Base-by-base conservation (phyloP, 2,113 vertebrate species). In the Planiliza haematocheilus region DNA sequence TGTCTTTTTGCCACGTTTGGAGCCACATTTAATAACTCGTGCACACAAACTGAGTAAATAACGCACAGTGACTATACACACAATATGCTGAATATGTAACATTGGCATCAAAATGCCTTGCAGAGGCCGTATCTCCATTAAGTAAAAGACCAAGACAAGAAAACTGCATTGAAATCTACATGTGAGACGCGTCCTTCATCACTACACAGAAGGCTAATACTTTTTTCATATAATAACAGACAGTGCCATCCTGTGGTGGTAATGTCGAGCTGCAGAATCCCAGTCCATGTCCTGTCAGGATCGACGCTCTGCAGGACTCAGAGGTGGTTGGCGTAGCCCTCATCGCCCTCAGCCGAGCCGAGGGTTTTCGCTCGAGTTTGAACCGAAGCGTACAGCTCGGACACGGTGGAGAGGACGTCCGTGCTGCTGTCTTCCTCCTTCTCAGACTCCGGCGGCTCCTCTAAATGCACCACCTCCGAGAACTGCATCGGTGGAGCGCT, bases 351-450 rank as follows among this genome's bases (percentile, higher is more conserved):
- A 36, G 73, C 50, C 8, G 65, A 69, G 55, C 88, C 62, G 7
- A 87, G 10, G 3, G 41, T 83, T 83, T 92, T 93, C 52, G 66
- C 36, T 13, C 84, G 88, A 7, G 76, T 87, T 55, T 92, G 87
- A 21, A 94, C 93, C 1, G 92, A 91, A 3, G 93, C 90, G 3
- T 94, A 94, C 41, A 94, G 72, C 52, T 93, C 93, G 14, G 91
- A 92, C 48, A 89, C 8, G 13, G 70, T 66, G 14, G 89, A 88
- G 12, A 71, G 16, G 0, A 52, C 34, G 0, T 91, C 88, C 7
- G 53, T 12, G 30, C 66, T 58, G 2, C 38, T 62, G 1, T 76
- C 79, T 2, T 78, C 57, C 18, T 77, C 79, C 8, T 67, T 74
- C 7, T 74, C 74, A 0, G 56, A 17, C 21, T 82, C 86, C 0